Conservation (phyloP, 2,797 vertebrate species). For the Cheirogaleus major region DNA sequence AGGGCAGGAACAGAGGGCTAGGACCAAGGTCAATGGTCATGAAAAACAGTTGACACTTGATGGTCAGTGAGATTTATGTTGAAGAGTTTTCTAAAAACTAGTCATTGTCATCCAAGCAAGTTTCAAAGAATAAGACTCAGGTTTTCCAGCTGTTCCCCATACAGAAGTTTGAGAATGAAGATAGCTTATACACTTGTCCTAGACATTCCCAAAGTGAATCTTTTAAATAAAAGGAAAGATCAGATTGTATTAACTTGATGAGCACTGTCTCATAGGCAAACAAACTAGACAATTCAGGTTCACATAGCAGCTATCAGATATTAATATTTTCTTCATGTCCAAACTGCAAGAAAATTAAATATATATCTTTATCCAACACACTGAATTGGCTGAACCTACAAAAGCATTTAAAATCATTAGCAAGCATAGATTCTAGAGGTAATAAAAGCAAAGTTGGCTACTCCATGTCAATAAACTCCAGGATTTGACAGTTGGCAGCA, state of each 20-base stretch:
- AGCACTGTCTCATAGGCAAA: background rate
- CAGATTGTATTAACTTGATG: no score
- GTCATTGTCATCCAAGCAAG: background rate
- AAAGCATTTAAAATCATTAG: background rate
- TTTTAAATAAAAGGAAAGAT: background rate
- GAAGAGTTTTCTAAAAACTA: background rate
- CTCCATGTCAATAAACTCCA: background rate
- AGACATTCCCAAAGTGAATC: background rate
- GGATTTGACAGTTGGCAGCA: no score
- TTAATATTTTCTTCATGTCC: background rate
- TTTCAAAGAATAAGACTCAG: background rate
- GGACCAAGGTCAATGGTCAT: background rate
- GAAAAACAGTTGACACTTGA: no score
- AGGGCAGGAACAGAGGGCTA: no score
- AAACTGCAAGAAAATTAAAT: background rate
- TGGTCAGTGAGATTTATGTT: background rate
- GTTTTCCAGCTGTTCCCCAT: background rate
- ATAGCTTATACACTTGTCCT: no score
- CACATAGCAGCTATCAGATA: background rate
- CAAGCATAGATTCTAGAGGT: background rate
- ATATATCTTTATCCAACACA: background rate
- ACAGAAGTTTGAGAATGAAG: background rate
- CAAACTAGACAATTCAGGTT: background rate
- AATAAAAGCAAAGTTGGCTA: background rate
- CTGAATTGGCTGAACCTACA: background rate